Evolutionary conservation across 2,888 invertebrate species (phyloP), one percentile per base, ranked within the genome.

Genomic region (Aspidiotus destructor): DNA sequence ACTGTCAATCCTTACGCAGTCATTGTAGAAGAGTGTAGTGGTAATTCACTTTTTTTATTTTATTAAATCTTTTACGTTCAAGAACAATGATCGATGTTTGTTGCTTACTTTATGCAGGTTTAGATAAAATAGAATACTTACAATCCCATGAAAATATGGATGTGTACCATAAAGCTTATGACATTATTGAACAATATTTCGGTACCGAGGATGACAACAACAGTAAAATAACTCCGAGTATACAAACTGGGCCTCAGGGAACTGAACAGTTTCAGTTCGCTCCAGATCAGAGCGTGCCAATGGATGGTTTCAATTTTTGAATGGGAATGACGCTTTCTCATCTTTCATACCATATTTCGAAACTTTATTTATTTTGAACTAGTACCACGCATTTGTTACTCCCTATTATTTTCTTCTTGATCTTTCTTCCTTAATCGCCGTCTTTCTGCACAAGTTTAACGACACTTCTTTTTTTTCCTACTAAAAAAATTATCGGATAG

Each of bases 101-200:
- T 48, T 48, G 6, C 1, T 2, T 6, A 48, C 6, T 48, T 17
- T 48, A 42, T 63, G 1, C 76, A 92, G 93, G 97, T 76, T 82
- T 98, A 77, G 97, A 98, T 78, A 97, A 97, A 82, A 95, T 98
- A 73, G 97, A 98, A 80, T 97, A 92, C 79, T 82, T 98, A 64
- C 97, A 98, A 78, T 93, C 94, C 58, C 96, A 98, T 78, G 92
- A 95, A 78, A 97, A 97, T 77, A 85, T 91, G 78, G 96, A 97
- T 74, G 93, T 98, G 73, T 98, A 97, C 80, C 89, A 94, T 78
- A 96, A 96, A 79, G 92, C 96, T 63, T 97, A 92, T 77, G 92
- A 94, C 77, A 94, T 98, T 74, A 96, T 98, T 75, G 96, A 97
- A 78, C 88, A 88, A 76, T 97, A 89, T 81, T 98, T 97, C 77